phyloP scores from a whole-genome alignment of 2,888 invertebrate genomes.

The Spisula solida region DNA sequence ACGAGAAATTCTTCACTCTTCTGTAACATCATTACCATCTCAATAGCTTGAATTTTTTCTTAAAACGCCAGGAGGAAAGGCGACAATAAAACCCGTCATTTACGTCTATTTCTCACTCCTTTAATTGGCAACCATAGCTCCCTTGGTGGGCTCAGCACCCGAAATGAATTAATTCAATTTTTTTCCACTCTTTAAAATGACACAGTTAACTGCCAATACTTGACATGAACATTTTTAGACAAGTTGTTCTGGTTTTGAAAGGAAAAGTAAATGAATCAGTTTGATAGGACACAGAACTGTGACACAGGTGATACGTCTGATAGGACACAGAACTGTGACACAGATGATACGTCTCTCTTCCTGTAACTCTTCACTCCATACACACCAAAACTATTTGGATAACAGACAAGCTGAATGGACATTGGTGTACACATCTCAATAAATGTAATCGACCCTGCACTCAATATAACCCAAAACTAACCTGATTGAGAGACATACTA shows the following conservation, averaged over 20 bases:
- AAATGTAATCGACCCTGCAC: too few relatives aligned
- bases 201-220: slow-evolving; percentile 21
- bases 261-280: background rate
- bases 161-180: slow-evolving; percentile 56
- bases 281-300: background rate
- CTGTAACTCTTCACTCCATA: too few relatives aligned
- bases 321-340: background rate
- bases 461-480: too few relatives aligned
- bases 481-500: too few relatives aligned
- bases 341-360: background rate
- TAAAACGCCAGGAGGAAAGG: slow-evolving; percentile 5
- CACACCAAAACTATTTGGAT: too few relatives aligned
- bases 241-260: background rate
- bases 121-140: slow-evolving; percentile 54
- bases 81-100: slow-evolving; percentile 41
- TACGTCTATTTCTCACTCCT: slow-evolving; percentile 50
- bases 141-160: slow-evolving; percentile 50
- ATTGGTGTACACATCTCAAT: too few relatives aligned
- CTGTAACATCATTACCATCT: slow-evolving; percentile 19
- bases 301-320: background rate
- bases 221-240: slow-evolving; percentile 6
- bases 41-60: slow-evolving; percentile 24
- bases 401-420: too few relatives aligned
- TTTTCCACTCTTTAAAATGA: slow-evolving; percentile 25
- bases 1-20: background rate